Conservation (phyloP, 2,888 invertebrate species). For the Tholera decimalis region DNA sequence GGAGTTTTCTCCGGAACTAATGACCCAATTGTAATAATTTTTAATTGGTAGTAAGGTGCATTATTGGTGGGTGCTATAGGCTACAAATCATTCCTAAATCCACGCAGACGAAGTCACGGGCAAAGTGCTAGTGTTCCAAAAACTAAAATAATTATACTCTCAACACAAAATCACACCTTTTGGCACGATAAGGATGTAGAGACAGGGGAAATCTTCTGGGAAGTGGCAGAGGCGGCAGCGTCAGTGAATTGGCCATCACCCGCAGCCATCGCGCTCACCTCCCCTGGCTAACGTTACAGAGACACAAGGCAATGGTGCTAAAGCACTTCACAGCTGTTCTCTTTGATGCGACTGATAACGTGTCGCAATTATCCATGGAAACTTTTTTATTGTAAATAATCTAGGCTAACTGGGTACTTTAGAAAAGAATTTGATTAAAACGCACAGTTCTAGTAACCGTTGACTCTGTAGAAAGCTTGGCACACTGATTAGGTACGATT, state of each 20-base stretch:
- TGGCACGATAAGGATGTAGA: constrained; percentile 85
- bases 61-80: too few species aligned
- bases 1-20: too few species aligned
- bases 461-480: constrained; percentile 31
- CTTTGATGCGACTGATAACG: constrained; percentile 36
- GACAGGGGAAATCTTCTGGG: constrained; percentile 81
- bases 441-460: background rate
- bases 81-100: too few species aligned
- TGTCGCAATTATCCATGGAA: constrained; percentile 22
- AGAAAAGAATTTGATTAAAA: background rate
- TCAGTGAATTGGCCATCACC: constrained; percentile 86
- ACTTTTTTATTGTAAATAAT: constrained; percentile 43
- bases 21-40: too few species aligned
- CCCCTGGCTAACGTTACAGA: constrained; percentile 64
- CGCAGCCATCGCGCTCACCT: constrained; percentile 84
- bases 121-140: too few species aligned
- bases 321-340: constrained; percentile 66
- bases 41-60: too few species aligned
- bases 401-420: background rate
- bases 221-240: constrained; percentile 85
- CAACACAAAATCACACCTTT: constrained; percentile 77
- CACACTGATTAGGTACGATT: constrained; percentile 23
- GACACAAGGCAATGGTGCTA: constrained; percentile 65
- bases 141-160: background rate
- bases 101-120: too few species aligned